Evolutionary conservation across 2,113 vertebrate genomes (phyloP), one percentile per base, ranked within the genome.

Genomic region (Platysternon megacephalum): DNA sequence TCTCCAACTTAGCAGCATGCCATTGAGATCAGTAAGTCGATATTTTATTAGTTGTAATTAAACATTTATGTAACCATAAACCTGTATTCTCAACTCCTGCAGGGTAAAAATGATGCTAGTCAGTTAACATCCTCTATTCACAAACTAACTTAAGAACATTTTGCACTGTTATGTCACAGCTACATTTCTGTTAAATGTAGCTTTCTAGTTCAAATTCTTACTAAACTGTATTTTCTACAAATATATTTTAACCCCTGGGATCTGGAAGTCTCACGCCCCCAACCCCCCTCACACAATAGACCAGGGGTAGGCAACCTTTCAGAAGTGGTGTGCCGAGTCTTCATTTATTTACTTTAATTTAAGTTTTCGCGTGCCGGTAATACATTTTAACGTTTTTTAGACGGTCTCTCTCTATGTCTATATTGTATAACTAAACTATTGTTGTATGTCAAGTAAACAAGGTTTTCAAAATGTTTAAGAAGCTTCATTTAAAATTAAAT

Each of bases 1-100:
- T 32, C 85, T 95, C 81, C 87, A 95, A 89, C 24, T 79, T 82
- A 92, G 84, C 58, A 94, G n/a, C 53, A 79, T 48, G 51, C 83
- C 84, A 87, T 2, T 58, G 92, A 95, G 92, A 94, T 84, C 79
- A 94, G 0, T 93, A 85, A 94, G 95, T 94, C 94, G 97, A 92
- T 95, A 96, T 95, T 98, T 94, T 90, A 61, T 86, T 96, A 82
- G 97, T 92, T 61, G 72, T 88, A 95, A 95, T 97, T 96, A 97
- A 97, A 97, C 72, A 97, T 97, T 96, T 95, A 96, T 93, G 82
- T 82, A 96, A 95, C 85, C 95, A 89, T 95, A 96, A 97, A 87
- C 91, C 53, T 95, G 93, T 89, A 96, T 82, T 93, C 76, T 92
- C 89, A 92, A 29, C 52, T 96, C 92, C 95, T 95, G 93, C 93